Evolutionary conservation across 2,888 invertebrate genomes (phyloP), one percentile per base, ranked within the genome.

Genomic region (Ferdinandea cuprea): DNA sequence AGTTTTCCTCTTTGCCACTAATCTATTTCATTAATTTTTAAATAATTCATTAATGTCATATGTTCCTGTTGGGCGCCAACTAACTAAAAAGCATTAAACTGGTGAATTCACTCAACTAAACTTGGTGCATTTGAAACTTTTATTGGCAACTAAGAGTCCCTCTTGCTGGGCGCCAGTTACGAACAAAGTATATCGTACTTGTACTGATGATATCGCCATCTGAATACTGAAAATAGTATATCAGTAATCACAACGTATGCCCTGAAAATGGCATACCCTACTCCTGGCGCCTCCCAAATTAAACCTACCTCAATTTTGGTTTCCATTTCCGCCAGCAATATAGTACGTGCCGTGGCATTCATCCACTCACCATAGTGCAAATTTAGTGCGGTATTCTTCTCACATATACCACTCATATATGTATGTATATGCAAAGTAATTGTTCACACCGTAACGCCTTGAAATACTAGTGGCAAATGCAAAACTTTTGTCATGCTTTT

Each of bases 391-490:
- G n/a, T 15, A 48, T 48, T 48, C 32, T n/a, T 25, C 13, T 35
- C n/a, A 11, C 25, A 46, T 4, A n/a, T n/a, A n/a, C 21, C 11
- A 21, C 54, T 9, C 8, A n/a, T n/a, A n/a, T 54, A 35, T n/a
- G 35, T n/a, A 28, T 35, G 44, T 46, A 56, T 46, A 59, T 63
- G 71, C 50, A 71, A n/a, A 58, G 63, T 58, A 65, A 78, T 78
- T 78, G 72, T 72, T 78, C 63, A 48, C 56, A 63, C 71, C 63
- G 30, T 58, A 52, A 28, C 35, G 63, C 63, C 56, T 78, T 72
- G 32, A 71, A 58, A 56, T 42, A 63, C 56, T 59, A 59, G 78
- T 78, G 66, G 78, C 78, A 78, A 78, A 78, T 78, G 78, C 65
- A 78, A 65, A 66, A 46, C 78, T 72, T 78, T 78, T 72, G 35